Conservation (phyloP, 1,140 invertebrate genomes). For the Chrysoperla carnea region DNA sequence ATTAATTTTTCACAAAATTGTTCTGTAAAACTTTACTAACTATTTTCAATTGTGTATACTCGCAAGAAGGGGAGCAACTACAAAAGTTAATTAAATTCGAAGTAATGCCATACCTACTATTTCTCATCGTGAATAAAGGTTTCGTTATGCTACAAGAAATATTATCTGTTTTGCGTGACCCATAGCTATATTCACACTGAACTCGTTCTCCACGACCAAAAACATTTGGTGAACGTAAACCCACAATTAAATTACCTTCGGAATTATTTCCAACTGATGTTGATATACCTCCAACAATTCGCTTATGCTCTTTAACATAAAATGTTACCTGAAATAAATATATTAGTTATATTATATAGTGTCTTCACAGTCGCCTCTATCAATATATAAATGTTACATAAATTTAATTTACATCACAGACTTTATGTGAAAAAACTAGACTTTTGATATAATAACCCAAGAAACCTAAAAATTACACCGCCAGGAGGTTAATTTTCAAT, state of each 20-base stretch:
- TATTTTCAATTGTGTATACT: no score
- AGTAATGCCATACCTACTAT: no score
- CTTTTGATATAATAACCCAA: no score
- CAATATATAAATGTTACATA: constrained; percentile 1
- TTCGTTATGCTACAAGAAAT: constrained; percentile 26
- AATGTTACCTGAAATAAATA: constrained; percentile 50
- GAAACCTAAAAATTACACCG: no score
- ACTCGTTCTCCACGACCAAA: constrained; percentile 64
- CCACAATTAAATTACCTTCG: constrained; percentile 61
- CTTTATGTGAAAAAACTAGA: no score
- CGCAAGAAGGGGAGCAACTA: no score
- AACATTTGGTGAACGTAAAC: constrained; percentile 56
- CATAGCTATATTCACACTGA: constrained; percentile 56
- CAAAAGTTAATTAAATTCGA: no score
- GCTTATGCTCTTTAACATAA: constrained; percentile 53
- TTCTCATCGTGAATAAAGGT: no score
- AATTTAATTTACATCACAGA: background rate
- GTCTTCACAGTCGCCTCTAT: background rate
- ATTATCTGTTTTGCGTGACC: constrained; percentile 50
- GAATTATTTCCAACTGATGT: constrained; percentile 66
- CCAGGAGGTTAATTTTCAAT: no score
- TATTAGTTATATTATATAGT: constrained; percentile 3
- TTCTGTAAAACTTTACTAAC: no score
- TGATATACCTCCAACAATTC: constrained; percentile 60
- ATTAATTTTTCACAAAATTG: no score